phyloP scores from a whole-genome alignment of 2,797 vertebrate genomes.

The Petrocephalus schoutedeni region DNA sequence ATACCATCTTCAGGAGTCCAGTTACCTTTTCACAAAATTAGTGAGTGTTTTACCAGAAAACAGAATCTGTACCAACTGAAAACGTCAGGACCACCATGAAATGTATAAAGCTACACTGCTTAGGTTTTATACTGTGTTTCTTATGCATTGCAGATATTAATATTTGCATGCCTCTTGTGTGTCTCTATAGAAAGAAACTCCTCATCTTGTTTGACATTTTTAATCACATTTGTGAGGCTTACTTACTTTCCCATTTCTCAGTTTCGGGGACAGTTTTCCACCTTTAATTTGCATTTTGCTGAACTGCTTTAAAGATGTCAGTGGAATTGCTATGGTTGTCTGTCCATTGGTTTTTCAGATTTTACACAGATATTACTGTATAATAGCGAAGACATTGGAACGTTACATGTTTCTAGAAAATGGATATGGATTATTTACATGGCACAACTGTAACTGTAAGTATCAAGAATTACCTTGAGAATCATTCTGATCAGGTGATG shows the following conservation, averaged over 20 bases:
- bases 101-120: not conserved
- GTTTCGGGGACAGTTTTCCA: not conserved
- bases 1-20: not conserved
- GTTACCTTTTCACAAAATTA: not conserved
- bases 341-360: not conserved
- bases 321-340: not conserved
- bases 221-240: not conserved
- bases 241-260: not conserved
- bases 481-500: not conserved
- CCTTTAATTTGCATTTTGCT: not conserved
- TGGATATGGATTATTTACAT: not conserved
- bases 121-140: not conserved
- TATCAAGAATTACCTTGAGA: not conserved
- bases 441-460: not conserved
- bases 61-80: not conserved
- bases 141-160: slow-evolving; percentile 8
- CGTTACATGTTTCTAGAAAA: not conserved
- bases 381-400: not conserved
- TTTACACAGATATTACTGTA: not conserved
- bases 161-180: not conserved
- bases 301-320: not conserved
- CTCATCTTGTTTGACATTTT: not conserved
- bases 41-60: not conserved
- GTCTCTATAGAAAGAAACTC: not conserved
- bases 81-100: not conserved